phyloP scores from a whole-genome alignment of 2,797 vertebrate species.

The Lepidocolaptes lacrymiger region DNA sequence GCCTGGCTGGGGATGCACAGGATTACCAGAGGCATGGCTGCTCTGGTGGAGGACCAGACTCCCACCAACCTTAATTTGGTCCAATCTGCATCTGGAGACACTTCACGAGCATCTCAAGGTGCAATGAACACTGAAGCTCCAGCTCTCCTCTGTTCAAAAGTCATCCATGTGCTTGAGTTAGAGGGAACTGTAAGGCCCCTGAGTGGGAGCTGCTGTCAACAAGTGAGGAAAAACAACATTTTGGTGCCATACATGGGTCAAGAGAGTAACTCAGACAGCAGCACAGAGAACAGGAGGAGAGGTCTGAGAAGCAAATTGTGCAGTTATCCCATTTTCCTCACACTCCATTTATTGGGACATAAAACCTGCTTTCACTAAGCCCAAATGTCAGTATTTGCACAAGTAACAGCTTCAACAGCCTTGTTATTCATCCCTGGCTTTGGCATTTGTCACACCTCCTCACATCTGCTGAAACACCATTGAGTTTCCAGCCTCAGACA shows the following conservation, averaged over 20 bases:
- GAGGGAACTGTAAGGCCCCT: neutral
- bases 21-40: neutral
- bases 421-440: neutral
- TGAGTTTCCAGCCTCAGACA: neutral
- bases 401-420: neutral
- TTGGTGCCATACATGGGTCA: neutral
- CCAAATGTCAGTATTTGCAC: slow-evolving; percentile 8
- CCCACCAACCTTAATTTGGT: neutral
- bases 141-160: neutral
- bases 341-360: neutral
- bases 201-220: neutral
- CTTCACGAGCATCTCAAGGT: neutral
- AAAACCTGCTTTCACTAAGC: neutral
- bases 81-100: neutral
- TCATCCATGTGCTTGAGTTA: neutral
- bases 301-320: neutral
- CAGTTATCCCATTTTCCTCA: neutral
- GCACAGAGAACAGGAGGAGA: neutral
- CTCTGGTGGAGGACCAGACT: neutral
- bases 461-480: neutral
- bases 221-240: neutral
- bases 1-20: neutral
- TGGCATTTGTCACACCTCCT: neutral
- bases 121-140: neutral
- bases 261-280: neutral